Percentiles rank a stretch among this genome's conserved stretches.
Conservation (phyloP, 2,113 vertebrate genomes). For the Dasypus novemcinctus region DNA sequence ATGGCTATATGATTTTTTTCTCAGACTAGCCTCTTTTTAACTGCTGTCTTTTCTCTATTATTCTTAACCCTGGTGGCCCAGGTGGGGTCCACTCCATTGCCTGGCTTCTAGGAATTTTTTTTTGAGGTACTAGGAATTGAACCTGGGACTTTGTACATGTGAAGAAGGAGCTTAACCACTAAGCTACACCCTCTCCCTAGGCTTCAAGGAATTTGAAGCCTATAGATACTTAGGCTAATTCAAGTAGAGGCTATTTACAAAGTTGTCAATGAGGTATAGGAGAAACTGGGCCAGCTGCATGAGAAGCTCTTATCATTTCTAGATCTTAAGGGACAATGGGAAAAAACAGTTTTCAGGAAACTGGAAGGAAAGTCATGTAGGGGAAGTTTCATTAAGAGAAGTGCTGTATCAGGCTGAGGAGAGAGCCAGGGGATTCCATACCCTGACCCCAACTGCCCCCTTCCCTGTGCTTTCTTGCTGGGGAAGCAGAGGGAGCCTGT, state of each 20-base stretch:
- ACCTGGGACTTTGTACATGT: too few relatives aligned
- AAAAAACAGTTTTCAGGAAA: not conserved
- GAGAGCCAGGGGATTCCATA: not conserved
- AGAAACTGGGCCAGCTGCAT: not conserved
- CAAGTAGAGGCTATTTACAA: not conserved
- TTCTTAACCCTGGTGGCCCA: not conserved
- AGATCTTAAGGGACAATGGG: not conserved
- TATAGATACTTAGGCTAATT: not conserved
- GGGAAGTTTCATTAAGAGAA: not conserved
- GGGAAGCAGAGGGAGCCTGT: not conserved
- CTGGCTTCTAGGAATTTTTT: not conserved
- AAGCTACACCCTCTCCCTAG: too few relatives aligned
- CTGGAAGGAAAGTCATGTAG: not conserved
- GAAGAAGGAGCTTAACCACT: too few relatives aligned
- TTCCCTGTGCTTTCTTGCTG: not conserved
- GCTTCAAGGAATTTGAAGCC: not conserved
- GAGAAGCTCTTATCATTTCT: not conserved
- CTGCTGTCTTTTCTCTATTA: not conserved
- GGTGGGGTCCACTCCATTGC: too few relatives aligned
- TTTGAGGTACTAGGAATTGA: too few relatives aligned
- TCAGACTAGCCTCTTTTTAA: not conserved
- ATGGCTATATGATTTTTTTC: not conserved
- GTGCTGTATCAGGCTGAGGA: rapidly evolving
- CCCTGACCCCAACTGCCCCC: not conserved
- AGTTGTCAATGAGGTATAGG: not conserved